Percentiles rank a stretch among this genome's conserved stretches.
These are phyloP conservation scores for Nephrotoma appendiculata DNA, from an alignment of 2,888 invertebrate genomes.

Conservation along the genomic window DNA sequence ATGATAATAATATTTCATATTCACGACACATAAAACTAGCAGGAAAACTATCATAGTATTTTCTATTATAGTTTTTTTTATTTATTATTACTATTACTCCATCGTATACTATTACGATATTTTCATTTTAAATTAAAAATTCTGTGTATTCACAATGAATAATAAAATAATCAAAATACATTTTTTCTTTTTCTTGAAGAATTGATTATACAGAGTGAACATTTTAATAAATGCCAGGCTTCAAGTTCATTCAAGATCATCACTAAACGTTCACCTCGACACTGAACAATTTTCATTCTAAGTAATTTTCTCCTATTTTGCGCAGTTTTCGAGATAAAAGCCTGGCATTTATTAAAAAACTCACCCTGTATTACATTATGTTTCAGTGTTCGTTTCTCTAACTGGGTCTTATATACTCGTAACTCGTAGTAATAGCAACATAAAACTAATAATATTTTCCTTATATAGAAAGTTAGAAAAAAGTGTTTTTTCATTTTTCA, in stretches of 20 bases:
- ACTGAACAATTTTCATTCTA: too few relatives aligned
- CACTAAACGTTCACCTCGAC: too few relatives aligned
- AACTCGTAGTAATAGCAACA: not conserved
- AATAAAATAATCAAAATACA: not conserved
- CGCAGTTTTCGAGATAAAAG: too few relatives aligned
- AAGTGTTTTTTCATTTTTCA: not conserved
- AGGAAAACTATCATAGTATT: not conserved
- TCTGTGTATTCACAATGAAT: not conserved
- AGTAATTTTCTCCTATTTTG: too few relatives aligned
- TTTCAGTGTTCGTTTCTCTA: not conserved
- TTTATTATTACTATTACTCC: not conserved
- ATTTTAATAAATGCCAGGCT: too few relatives aligned
- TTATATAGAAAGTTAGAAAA: not conserved
- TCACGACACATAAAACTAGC: not conserved
- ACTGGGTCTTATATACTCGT: not conserved
- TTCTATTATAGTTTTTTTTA: not conserved
- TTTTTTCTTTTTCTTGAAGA: not conserved
- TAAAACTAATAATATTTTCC: not conserved
- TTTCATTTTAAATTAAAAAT: not conserved
- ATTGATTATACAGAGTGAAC: not conserved
- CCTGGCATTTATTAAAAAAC: too few relatives aligned
- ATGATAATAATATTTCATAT: not conserved
- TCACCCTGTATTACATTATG: not conserved
- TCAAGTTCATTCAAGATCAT: too few relatives aligned
- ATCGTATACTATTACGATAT: not conserved